Evolutionary conservation across 2,888 invertebrate species (phyloP), one percentile per base, ranked within the genome.

Genomic region (Sarcophaga rosellei): DNA sequence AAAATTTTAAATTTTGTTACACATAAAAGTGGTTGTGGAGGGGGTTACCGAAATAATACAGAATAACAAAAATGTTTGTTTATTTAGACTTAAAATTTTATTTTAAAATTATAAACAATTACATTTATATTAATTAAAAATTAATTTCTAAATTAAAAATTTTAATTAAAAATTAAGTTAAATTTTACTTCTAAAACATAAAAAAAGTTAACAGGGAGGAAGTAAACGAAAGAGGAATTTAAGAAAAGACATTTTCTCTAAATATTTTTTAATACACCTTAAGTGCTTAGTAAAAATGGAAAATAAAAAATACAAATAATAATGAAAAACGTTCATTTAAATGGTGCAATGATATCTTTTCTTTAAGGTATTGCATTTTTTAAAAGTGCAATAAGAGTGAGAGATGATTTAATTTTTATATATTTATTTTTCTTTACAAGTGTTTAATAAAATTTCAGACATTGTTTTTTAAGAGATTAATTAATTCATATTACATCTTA

Each of bases 31-130:
- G 35, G 1, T 35, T 10, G 35, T 35, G 35, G 35, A 35, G 35
- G 35, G 35, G 8, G 2, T 35, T 35, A 35, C 0, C n/a, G 21
- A 61, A 61, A 61, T 23, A 63, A 63, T 65, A 65, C 12, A 35
- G 4, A 10, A 35, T 65, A 65, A 17, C 23, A 65, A 35, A 25
- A 17, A 53, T 53, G 17, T 53, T 53, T 57, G 47, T 85, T 78
- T 85, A 85, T 86, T 82, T 68, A 82, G 78, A 86, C 85, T 86
- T 82, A 85, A 85, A 79, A 76, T 73, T 86, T 86, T 82, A 76
- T 76, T 82, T 82, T 76, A 10, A 82, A 86, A 82, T 82, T 73
- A 86, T 82, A 85, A 79, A 82, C 77, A 82, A 86, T 82, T 82
- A 86, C 82, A 82, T 86, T 86, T 76, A 80, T 73, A 80, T 73